phyloP scores from a whole-genome alignment of 92 coral and sea anemone genomes.

The Pocillopora meandrina region DNA sequence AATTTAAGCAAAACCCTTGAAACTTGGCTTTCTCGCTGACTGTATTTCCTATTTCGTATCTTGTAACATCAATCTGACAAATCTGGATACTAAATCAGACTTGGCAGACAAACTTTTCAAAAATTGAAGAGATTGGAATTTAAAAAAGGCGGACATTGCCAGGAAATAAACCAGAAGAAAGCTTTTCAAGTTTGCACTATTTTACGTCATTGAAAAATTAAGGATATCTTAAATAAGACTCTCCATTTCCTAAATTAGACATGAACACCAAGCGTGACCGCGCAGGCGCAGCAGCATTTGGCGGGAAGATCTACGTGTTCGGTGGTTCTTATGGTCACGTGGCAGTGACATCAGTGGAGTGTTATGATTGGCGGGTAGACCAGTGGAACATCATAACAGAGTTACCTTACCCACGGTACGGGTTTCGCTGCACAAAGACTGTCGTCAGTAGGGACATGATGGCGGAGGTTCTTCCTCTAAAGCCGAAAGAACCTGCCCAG shows the following conservation, averaged over 20 bases:
- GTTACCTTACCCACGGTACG: conserved; percentile 83
- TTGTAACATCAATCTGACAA: no score
- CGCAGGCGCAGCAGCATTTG: conserved; percentile 75
- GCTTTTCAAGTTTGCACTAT: no score
- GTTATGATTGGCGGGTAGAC: conserved; percentile 68
- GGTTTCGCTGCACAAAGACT: conserved; percentile 76
- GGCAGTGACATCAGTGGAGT: conserved; percentile 89
- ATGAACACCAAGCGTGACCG: conserved; percentile 91
- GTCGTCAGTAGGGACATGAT: conserved; percentile 74
- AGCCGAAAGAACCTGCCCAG: conserved; percentile 33
- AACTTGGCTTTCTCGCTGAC: no score
- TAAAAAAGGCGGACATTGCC: no score
- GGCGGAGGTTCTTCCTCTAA: conserved; percentile 54
- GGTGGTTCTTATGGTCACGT: conserved; percentile 98
- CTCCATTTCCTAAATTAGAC: conserved; percentile 42
- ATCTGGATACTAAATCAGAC: no score
- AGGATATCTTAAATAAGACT: background rate
- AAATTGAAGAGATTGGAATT: no score
- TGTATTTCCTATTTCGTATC: no score
- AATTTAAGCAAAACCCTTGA: no score
- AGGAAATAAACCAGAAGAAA: no score
- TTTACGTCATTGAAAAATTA: background rate
- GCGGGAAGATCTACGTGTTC: conserved; percentile 87
- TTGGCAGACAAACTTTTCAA: no score
- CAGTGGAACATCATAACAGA: conserved; percentile 82